Base-by-base conservation (phyloP, 2,113 vertebrate species). In the Aleadryas rufinucha region DNA sequence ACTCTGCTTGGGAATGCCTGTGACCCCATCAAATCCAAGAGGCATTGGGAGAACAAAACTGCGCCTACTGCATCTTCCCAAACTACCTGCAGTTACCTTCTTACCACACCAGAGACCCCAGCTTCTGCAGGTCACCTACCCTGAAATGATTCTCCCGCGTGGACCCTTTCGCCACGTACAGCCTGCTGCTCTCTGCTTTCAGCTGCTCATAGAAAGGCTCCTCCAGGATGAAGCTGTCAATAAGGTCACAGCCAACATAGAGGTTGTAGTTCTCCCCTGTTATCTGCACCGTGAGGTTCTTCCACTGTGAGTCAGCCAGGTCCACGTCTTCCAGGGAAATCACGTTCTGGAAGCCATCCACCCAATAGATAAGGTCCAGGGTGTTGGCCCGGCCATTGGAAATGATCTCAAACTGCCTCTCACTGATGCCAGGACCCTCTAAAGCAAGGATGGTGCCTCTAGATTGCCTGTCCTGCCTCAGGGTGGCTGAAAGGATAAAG, bases 271-370 rank as follows among this genome's bases (percentile, higher is more conserved):
- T 99, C 89, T 99, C 99, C 11, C 98, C 98, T 0, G 98, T 98
- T 96, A 99, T 96, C 63, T 99, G 99, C 90, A 99, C 98, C 0
- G 99, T 99, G 96, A 99, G 83, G 56, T 99, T 99, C 98, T 99
- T 99, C 99, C 99, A 99, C 83, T 99, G 99, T 0, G 99, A 98
- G 93, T 99, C 99, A 0, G 99, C 98, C 60, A 99, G 97, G 95
- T 99, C 99, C 97, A 99, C 99, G 0, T 99, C 99, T 98, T 99
- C 99, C 56, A 99, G 98, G 37, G 98, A 99, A 90, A 99, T 97
- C 59, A 98, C 96, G 0, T 99, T 99, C 96, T 98, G 98, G 8
- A 97, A 95, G 79, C 98, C 99, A 12, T 98, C 98, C 50, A 98
- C 89, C 98, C 98, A 99, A 96, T 99, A 99, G 35, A 98, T 97